These are phyloP conservation scores for Rotaria sp. DNA, from an alignment of 2,888 invertebrate genomes.

Conservation along the genomic window DNA sequence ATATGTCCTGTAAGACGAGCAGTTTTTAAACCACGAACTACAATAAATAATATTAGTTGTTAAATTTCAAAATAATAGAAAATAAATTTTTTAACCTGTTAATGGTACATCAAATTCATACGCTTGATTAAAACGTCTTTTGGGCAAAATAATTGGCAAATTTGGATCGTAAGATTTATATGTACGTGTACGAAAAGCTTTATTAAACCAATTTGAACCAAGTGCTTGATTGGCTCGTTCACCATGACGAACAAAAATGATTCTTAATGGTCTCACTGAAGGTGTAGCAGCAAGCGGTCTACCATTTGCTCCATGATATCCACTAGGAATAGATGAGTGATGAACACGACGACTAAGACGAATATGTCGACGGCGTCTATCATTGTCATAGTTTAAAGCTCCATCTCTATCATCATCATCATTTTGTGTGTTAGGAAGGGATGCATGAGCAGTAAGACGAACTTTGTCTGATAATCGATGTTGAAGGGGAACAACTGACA, in stretches of 20 bases:
- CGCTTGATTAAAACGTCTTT: background rate
- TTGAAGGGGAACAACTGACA: background rate
- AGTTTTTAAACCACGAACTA: background rate
- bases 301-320: background rate
- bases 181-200: background rate
- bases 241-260: background rate
- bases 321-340: background rate
- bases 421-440: background rate
- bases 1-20: background rate
- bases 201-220: background rate
- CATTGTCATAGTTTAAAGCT: background rate
- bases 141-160: background rate
- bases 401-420: background rate
- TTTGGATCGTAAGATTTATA: background rate
- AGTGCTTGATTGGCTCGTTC: background rate
- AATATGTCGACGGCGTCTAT: background rate
- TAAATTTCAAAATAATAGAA: background rate
- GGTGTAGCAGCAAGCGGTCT: background rate
- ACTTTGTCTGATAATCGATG: background rate
- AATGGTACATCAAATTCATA: background rate
- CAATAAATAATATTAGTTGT: background rate
- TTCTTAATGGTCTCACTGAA: background rate
- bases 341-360: background rate
- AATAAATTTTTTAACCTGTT: background rate
- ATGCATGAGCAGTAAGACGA: background rate